Conservation (phyloP, 1,140 invertebrate genomes). For the Theocolax elegans region DNA sequence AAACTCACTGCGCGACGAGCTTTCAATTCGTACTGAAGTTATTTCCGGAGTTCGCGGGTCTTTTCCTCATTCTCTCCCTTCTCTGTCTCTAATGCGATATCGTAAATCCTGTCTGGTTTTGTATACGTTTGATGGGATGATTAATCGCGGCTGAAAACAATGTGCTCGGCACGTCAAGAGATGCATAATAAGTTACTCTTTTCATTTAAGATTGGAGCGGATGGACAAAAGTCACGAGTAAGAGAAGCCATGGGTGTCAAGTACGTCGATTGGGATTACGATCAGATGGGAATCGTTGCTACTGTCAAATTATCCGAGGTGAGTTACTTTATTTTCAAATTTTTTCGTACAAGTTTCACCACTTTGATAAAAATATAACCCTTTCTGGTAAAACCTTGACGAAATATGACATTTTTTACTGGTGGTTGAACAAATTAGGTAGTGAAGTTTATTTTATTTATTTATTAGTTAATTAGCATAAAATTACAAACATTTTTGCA, state of each 20-base stretch:
- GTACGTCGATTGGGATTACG: conserved; percentile 84
- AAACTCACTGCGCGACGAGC: conserved; percentile 40
- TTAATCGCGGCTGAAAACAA: too few species aligned
- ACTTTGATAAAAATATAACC: too few species aligned
- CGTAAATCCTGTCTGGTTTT: background rate
- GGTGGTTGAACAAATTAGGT: too few species aligned
- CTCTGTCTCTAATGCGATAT: background rate
- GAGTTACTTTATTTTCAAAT: conserved; percentile 36
- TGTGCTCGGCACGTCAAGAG: too few species aligned
- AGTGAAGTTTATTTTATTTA: too few species aligned
- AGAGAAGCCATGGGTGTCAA: conserved; percentile 82
- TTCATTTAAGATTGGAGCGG: conserved; percentile 95
- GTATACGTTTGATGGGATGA: too few species aligned
- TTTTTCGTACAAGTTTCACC: too few species aligned
- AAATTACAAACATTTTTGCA: too few species aligned
- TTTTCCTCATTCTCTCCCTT: conserved; percentile 43
- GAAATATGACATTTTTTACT: too few species aligned
- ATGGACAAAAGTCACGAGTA: conserved; percentile 90
- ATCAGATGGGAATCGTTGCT: conserved; percentile 91
- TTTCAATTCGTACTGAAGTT: conserved; percentile 56
- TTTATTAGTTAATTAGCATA: too few species aligned
- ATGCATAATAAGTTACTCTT: too few species aligned
- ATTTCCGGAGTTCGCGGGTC: conserved; percentile 58
- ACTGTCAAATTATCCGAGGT: conserved; percentile 84
- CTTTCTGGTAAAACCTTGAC: too few species aligned